These are phyloP conservation scores for Struthio camelus DNA, from an alignment of 2,113 vertebrate genomes.

Conservation along the genomic window DNA sequence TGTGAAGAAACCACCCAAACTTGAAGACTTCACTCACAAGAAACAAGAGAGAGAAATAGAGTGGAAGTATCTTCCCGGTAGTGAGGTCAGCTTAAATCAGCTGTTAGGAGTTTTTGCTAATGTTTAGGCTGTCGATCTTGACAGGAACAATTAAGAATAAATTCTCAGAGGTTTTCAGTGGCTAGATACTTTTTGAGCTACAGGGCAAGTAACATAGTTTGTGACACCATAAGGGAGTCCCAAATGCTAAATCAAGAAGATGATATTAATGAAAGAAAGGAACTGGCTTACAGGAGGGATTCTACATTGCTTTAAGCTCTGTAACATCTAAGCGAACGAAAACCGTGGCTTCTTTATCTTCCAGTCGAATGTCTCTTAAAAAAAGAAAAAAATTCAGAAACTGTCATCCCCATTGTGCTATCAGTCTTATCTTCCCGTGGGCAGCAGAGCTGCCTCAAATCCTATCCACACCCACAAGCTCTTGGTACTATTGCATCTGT, in stretches of 20 bases:
- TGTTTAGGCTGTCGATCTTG: neutral
- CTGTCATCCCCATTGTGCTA: neutral
- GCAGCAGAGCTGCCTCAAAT: neutral
- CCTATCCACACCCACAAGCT: neutral
- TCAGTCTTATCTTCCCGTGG: neutral
- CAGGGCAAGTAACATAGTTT: neutral
- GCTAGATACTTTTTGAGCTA: neutral
- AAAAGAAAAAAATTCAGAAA: neutral
- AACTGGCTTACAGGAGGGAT: neutral
- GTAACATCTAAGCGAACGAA: neutral
- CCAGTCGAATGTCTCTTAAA: neutral
- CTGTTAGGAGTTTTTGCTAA: neutral
- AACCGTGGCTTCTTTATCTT: neutral
- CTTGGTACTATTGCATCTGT: neutral
- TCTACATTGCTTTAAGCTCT: neutral
- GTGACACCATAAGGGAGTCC: neutral
- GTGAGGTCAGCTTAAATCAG: neutral
- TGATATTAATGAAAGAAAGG: neutral
- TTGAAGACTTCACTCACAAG: neutral
- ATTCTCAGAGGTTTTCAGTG: neutral
- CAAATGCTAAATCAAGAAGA: neutral
- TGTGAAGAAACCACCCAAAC: neutral
- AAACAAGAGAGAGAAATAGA: neutral
- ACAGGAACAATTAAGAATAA: neutral
- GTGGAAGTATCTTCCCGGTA: neutral